Conservation (phyloP, 2,113 vertebrate species). For the Syngnathus typhle region DNA sequence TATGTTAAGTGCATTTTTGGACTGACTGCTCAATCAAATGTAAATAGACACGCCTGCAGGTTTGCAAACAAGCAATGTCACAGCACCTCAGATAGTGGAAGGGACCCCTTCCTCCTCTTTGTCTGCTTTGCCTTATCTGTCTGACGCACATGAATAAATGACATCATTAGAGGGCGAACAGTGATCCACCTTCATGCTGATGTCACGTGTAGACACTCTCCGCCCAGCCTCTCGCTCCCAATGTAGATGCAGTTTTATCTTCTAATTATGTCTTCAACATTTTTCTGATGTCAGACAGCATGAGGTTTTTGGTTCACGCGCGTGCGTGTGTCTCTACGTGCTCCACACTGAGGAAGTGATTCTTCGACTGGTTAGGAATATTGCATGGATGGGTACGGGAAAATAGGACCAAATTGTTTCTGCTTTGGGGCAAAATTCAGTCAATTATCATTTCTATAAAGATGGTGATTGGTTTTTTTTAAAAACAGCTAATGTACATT, state of each 20-base stretch:
- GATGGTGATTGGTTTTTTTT: not conserved
- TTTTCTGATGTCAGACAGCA: slow-evolving; percentile 1
- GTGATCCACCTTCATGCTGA: slow-evolving; percentile 10
- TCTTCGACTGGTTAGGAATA: not conserved
- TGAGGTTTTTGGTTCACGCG: not conserved
- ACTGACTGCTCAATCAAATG: not conserved
- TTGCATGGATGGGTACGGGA: not conserved
- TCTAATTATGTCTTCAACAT: not conserved
- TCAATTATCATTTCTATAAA: not conserved
- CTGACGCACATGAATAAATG: slow-evolving; percentile 16
- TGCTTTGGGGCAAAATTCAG: not conserved
- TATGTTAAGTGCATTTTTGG: not conserved
- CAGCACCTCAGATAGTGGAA: slow-evolving; percentile 10
- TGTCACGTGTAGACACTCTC: not conserved
- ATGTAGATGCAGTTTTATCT: slow-evolving; percentile 6
- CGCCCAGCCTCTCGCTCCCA: slow-evolving; percentile 5
- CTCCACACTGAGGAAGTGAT: not conserved
- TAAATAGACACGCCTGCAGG: too few relatives aligned
- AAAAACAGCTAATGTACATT: not conserved
- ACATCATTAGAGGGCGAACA: slow-evolving; percentile 15
- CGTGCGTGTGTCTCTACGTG: not conserved
- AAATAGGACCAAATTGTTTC: not conserved
- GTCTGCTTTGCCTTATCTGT: slow-evolving; percentile 18
- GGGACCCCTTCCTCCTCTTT: slow-evolving; percentile 6
- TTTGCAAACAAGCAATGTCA: not conserved